A percentile compares a stretch with the other conserved stretches of the same genome.
phyloP scores from a whole-genome alignment of 2,888 invertebrate species.

The Clivina fossor region DNA sequence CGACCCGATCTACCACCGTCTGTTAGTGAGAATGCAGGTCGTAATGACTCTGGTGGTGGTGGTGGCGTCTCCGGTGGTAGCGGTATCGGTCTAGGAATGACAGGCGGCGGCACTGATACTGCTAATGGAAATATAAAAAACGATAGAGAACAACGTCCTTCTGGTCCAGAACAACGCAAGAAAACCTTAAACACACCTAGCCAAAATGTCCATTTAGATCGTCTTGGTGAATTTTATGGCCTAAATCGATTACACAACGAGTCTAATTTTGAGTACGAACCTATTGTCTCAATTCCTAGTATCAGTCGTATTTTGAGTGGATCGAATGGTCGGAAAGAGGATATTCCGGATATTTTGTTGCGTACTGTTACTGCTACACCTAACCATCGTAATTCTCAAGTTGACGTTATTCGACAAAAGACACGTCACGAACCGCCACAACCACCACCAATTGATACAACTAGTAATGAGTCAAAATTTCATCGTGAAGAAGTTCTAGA shows the following conservation, averaged over 20 bases:
- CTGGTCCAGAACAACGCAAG: constrained; percentile 50
- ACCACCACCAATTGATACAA: no score
- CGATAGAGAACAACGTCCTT: not conserved
- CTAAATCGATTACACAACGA: constrained; percentile 48
- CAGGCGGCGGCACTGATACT: no score
- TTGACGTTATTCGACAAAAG: not conserved
- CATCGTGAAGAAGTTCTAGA: not conserved
- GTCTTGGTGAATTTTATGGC: constrained; percentile 50
- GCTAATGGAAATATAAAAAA: no score
- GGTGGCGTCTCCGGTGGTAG: constrained; percentile 41
- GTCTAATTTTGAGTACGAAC: constrained; percentile 52
- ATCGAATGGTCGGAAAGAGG: constrained; percentile 80
- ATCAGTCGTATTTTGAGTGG: constrained; percentile 84
- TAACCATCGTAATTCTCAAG: constrained; percentile 38
- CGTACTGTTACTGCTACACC: constrained; percentile 66
- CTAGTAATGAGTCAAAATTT: no score
- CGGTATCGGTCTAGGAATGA: constrained; percentile 42
- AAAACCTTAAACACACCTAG: constrained; percentile 76
- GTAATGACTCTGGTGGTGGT: constrained; percentile 36
- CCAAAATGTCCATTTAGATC: constrained; percentile 57
- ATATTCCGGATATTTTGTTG: constrained; percentile 75
- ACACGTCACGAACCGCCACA: not conserved
- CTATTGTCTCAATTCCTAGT: constrained; percentile 62
- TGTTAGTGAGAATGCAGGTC: constrained; percentile 42
- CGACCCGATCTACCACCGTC: constrained; percentile 63